phyloP scores from a whole-genome alignment of 1,140 invertebrate genomes.

The Dermatophagoides farinae region DNA sequence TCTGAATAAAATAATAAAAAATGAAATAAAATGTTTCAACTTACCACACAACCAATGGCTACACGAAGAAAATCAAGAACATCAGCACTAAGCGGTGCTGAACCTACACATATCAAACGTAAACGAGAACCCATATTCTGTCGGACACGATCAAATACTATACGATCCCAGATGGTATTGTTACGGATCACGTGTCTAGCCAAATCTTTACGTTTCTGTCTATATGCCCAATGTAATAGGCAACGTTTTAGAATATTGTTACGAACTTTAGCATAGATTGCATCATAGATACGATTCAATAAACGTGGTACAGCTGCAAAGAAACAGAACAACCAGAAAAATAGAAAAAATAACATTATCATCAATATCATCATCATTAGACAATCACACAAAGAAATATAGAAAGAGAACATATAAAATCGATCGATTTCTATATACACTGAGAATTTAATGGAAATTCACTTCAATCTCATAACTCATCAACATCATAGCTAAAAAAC shows the following conservation, averaged over 20 bases:
- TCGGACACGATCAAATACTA: constrained; percentile 52
- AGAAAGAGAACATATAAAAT: not conserved
- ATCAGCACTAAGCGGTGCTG: constrained; percentile 73
- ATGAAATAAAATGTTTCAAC: constrained; percentile 19
- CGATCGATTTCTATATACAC: not conserved
- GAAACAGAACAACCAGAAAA: not conserved
- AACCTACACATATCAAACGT: constrained; percentile 78
- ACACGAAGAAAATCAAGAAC: constrained; percentile 82
- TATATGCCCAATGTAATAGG: constrained; percentile 60
- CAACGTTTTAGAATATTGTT: constrained; percentile 53
- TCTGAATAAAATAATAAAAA: not conserved
- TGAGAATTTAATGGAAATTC: no score
- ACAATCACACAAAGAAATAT: not conserved
- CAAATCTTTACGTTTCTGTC: constrained; percentile 61
- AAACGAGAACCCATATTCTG: constrained; percentile 76
- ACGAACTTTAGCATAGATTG: constrained; percentile 40
- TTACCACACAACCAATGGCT: constrained; percentile 72
- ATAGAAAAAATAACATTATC: no score
- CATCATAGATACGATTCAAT: constrained; percentile 79
- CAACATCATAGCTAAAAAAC: no score
- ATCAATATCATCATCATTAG: no score
- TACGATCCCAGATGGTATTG: constrained; percentile 70
- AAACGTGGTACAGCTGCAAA: constrained; percentile 68
- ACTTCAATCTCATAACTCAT: no score
- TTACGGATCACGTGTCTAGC: constrained; percentile 55